Base-by-base conservation (phyloP, 1,140 invertebrate species). In the Drosophila punjabiensis region DNA sequence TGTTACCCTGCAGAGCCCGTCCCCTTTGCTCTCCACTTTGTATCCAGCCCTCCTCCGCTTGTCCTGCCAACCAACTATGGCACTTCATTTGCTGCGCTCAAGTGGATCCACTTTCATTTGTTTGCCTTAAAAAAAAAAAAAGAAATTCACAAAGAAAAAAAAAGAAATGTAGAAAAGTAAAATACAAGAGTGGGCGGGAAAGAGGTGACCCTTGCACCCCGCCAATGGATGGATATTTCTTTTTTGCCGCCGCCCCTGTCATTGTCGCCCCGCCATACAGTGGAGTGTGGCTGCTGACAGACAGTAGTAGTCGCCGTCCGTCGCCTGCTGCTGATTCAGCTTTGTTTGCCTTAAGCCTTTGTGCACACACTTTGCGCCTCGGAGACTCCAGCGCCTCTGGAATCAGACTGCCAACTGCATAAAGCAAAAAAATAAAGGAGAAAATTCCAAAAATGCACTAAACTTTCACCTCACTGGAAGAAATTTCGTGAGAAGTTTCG, bases 101-200 rank as follows among this genome's bases (percentile, higher is more conserved):
- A 91, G 88, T 91, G 88, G 88, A 91, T 91, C 88, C 88, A 91
- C 88, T 91, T 91, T 91, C 88, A 91, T 91, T 91, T 91, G 88
- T 91, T 91, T 91, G 88, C 83, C 60, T 45, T 78, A 50, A 64
- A 79, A 64, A 71, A 83, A 60, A 81, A 47, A 78, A 66, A 47
- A 30, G 14, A 24, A 24, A 24, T 24, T 1, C 24, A 20, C 5
- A 18, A 6, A 32, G 4, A 13, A 13, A 8, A 3, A 18, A 68
- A 48, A 66, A 52, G n/a, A 52, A 56, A 10, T 14, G 16, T 52
- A 20, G 18, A 14, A 28, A 28, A 11, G 55, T 56, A 30, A 56
- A 37, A 76, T 58, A 69, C 48, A 56, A 41, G 35, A 56, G 62
- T 10, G 16, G 10, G 43, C 3, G 50, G 50, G 50, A 4, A 32